phyloP scores from a whole-genome alignment of 2,113 vertebrate genomes.

The Elaphurus davidianus region DNA sequence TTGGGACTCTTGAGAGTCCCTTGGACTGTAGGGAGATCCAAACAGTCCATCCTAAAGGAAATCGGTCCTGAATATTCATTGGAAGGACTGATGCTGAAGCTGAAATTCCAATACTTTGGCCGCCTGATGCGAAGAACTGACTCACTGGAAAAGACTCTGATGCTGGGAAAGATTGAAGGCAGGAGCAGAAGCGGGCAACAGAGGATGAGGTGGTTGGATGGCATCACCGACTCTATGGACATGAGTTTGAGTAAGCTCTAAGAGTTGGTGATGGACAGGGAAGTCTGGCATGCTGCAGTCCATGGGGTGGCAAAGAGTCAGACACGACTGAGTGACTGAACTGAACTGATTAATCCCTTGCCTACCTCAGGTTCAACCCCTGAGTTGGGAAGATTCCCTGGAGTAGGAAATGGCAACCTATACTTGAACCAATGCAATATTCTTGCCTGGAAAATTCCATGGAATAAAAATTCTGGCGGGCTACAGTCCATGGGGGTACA shows the following conservation, averaged over 20 bases:
- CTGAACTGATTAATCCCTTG: not conserved
- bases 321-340: not conserved
- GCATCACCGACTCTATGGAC: not conserved
- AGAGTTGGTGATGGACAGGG: not conserved
- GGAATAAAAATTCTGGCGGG: not conserved
- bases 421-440: not conserved
- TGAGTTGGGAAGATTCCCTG: not conserved
- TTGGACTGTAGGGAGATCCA: not conserved
- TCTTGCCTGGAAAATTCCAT: not conserved
- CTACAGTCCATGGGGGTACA: not conserved
- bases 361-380: not conserved
- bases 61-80: not conserved
- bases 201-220: not conserved
- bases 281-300: not conserved
- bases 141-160: not conserved
- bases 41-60: not conserved
- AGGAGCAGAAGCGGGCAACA: rapidly evolving
- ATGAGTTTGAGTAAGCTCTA: not conserved
- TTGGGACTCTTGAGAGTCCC: not conserved
- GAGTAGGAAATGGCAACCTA: not conserved
- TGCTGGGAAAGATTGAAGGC: not conserved
- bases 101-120: not conserved
- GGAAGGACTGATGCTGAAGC: not conserved
- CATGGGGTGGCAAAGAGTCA: not conserved
- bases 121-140: not conserved